Base-by-base conservation (phyloP, 2,797 vertebrate species). In the Macroramphosus scolopax region DNA sequence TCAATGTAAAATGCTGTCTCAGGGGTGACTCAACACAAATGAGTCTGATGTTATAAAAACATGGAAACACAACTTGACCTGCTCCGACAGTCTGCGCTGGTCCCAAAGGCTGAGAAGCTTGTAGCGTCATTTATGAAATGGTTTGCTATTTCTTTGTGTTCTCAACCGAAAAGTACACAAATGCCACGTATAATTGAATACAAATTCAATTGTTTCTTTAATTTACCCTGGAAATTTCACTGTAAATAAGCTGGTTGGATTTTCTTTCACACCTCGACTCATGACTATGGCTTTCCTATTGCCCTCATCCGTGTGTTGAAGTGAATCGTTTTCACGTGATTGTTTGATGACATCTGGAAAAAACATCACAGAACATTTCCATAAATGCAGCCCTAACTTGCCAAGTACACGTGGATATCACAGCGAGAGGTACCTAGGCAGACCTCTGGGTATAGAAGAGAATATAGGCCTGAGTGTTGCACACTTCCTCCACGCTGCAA, bases 391-490 rank as follows among this genome's bases (percentile, higher is more conserved):
- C 75, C 57, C 42, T 24, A 76, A 57, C 87, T 84, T 77, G 84
- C 83, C 72, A 80, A 57, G 78, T 81, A 86, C 83, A 68, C 74
- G 81, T 88, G 76, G 61, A 72, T 77, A 50, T 76, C 78, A 91
- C 89, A 83, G 81, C 76, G 52, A 69, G 64, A 72, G 78, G 87
- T 83, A 81, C 89, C 90, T 93, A 94, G 68, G 86, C 85, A 62
- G 94, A 95, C 88, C 95, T 93, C 92, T 97, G 96, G 81, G 96
- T 99, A 77, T 99, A 99, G 91, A 99, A 99, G 83, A 98, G 93
- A 84, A 99, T 99, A 88, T 99, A 99, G 88, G 96, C 96, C 88
- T 99, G 96, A 92, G 96, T 98, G 91, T 92, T 95, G 91, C 96
- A 99, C 88, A 98, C 95, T 82, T 99, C 96, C 90, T 97, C 94